These are phyloP conservation scores for Stenolophus ochropezus DNA, from an alignment of 2,888 invertebrate species.

Conservation along the genomic window DNA sequence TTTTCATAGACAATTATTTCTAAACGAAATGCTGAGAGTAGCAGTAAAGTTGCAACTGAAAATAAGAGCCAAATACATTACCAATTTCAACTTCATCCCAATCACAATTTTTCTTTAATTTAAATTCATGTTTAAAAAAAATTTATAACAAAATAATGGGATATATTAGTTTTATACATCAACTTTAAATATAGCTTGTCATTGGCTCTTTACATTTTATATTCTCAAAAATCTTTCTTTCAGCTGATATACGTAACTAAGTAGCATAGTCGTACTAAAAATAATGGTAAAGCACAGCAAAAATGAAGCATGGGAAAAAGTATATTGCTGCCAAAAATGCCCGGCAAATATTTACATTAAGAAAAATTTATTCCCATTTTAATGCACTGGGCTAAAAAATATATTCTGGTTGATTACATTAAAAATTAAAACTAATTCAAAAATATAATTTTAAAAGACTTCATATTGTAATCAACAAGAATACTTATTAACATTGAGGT, in stretches of 20 bases:
- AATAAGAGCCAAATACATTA: neutral
- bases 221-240: neutral
- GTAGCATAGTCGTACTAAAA: neutral
- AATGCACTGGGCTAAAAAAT: conserved; percentile 29
- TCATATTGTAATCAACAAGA: conserved; percentile 23
- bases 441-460: neutral
- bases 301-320: conserved; percentile 10
- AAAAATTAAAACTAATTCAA: neutral
- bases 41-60: neutral
- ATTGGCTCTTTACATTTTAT: too few relatives aligned
- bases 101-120: too few relatives aligned
- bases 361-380: conserved; percentile 23
- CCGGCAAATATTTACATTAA: conserved; percentile 12
- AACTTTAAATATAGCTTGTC: too few relatives aligned
- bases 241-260: conserved; percentile 3
- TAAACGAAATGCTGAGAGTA: conserved; percentile 28
- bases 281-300: conserved; percentile 36
- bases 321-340: conserved; percentile 11
- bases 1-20: conserved; percentile 34
- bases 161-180: too few relatives aligned
- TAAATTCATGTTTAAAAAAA: too few relatives aligned
- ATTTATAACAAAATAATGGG: too few relatives aligned
- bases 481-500: neutral
- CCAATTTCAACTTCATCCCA: too few relatives aligned
- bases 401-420: conserved; percentile 13